Evolutionary conservation across 2,113 vertebrate species (phyloP), one percentile per base, ranked within the genome.

Genomic region (Cyanoramphus novaezelandiae): DNA sequence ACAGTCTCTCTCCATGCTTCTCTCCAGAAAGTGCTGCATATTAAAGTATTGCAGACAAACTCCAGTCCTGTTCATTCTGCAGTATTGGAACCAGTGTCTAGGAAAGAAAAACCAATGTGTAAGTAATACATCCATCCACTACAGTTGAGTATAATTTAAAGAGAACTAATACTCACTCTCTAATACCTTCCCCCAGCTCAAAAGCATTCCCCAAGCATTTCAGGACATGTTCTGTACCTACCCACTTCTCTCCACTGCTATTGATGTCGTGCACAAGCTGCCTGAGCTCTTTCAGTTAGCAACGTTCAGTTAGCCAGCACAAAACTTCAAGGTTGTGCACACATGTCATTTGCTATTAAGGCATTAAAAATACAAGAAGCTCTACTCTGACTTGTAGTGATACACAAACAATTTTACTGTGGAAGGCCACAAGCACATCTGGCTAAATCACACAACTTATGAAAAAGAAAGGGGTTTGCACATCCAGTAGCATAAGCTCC

Each of bases 61-160:
- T 88, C 85, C 44, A 76, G 85, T 88, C 64, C 85, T 86, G 64
- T 67, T 99, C 98, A 98, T 97, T 99, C 99, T 57, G 98, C 97
- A 95, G 98, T 97, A 86, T 97, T 98, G 96, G 98, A 99, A 94
- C 99, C 98, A 52, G 98, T 99, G 97, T 99, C 99, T 99, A 94
- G 87, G 79, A 95, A 94, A 96, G 43, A 97, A 86, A 95, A 85
- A 79, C 93, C 12, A 85, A 63, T 92, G 37, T 31, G 55, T 94
- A 71, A 97, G 67, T 77, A 84, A 83, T 27, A 69, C 18, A n/a
- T 10, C 31, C 1, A 6, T 11, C 25, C 43, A 9, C 6, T 46
- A 43, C 9, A 47, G 44, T 6, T 24, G 11, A 82, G n/a, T 64
- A 64, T 21, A 53, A 82, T 44, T 46, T 69, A 53, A 41, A 69